Evolutionary conservation across 2,113 vertebrate species (phyloP), one percentile per base, ranked within the genome.

Genomic region (Verasper variegatus): DNA sequence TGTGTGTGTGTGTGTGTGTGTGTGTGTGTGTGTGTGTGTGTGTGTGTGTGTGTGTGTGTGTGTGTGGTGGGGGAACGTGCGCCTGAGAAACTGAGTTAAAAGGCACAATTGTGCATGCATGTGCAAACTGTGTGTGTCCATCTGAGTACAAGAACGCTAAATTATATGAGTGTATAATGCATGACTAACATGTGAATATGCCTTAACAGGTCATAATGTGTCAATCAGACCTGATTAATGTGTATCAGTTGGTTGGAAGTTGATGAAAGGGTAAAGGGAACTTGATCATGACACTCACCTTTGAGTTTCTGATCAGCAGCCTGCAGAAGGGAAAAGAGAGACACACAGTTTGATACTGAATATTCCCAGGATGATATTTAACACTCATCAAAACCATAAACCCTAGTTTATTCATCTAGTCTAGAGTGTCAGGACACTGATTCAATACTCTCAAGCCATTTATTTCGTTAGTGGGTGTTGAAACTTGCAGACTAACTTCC

Each of bases 221-320:
- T 75, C 83, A 73, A 90, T 86, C 55, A 77, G 76, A 82, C 72
- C 65, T 74, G 71, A 88, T 80, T 68, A 60, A 81, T 57, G 66
- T 51, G n/a, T 54, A 76, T 76, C 27, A 74, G 26, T 24, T 18
- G 65, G 11, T 80, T n/a, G 56, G 57, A 56, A 57, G 71, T 21
- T 12, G 12, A 58, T 60, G 60, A 70, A 15, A 68, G 20, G 27
- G 47, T 68, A 26, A 23, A 69, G 58, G 78, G 68, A 26, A 74
- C 10, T n/a, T 58, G 26, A 74, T 57, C n/a, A 64, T 63, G 70
- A 81, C 71, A 88, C 95, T 97, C 94, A 97, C 97, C 97, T 98
- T 97, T 98, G 96, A 96, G 95, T 97, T 97, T 98, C 95, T 96
- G 96, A 96, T 98, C 97, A 95, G 96, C 94, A 96, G 95, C 95